Conservation (phyloP, 1,140 invertebrate genomes). For the Ylistrum balloti region DNA sequence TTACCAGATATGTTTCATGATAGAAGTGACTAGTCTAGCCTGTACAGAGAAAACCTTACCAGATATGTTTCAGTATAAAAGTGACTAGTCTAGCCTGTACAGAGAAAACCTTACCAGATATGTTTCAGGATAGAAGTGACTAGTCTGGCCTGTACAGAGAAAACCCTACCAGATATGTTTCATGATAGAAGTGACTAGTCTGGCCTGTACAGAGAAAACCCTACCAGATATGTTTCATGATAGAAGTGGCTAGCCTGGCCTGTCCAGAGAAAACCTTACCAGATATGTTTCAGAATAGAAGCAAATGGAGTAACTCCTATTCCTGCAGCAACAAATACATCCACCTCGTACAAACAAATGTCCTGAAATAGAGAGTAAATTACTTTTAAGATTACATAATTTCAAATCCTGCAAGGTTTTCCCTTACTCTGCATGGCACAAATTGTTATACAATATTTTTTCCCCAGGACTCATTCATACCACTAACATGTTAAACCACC, state of each 20-base stretch:
- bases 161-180: too few relatives aligned
- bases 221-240: constrained; percentile 92
- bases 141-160: too few relatives aligned
- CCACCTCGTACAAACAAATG: constrained; percentile 78
- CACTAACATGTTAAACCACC: too few relatives aligned
- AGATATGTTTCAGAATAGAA: constrained; percentile 96
- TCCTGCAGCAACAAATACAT: constrained; percentile 95
- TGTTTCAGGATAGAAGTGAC: too few relatives aligned
- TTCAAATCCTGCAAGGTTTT: too few relatives aligned
- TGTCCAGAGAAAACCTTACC: constrained; percentile 86
- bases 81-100: constrained; percentile 85
- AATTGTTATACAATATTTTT: too few relatives aligned
- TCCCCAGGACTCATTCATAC: too few relatives aligned
- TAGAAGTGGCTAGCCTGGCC: constrained; percentile 98
- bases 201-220: neutral
- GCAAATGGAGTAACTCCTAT: constrained; percentile 99
- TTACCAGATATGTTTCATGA: too few relatives aligned
- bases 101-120: too few relatives aligned
- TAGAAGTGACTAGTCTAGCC: neutral
- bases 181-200: neutral
- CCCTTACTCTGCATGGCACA: too few relatives aligned
- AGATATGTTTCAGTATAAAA: constrained; percentile 93
- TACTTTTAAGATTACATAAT: too few relatives aligned
- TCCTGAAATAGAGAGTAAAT: constrained; percentile 70
- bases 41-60: neutral